phyloP scores from a whole-genome alignment of 2,888 invertebrate species.

The Pilophorus perplexus region DNA sequence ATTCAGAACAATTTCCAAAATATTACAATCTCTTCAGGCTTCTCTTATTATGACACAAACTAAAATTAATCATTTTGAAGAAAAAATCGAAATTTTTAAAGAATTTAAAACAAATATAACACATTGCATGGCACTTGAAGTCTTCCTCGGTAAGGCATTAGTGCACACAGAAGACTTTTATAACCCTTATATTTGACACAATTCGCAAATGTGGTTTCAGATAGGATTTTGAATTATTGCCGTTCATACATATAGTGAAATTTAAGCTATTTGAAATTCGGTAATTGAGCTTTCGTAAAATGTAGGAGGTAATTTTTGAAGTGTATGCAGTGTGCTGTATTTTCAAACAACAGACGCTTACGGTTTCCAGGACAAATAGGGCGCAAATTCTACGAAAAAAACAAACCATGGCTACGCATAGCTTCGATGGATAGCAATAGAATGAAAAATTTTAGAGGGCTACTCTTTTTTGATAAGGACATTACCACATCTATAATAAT shows the following conservation, averaged over 20 bases:
- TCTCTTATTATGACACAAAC: too few species aligned
- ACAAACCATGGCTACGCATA: too few species aligned
- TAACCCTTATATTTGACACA: slow-evolving; percentile 22
- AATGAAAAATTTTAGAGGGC: slow-evolving; percentile 21
- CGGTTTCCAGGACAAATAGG: too few species aligned
- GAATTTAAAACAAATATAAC: slow-evolving; percentile 23
- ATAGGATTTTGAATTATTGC: not conserved
- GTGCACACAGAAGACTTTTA: slow-evolving; percentile 14
- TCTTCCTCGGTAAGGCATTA: slow-evolving; percentile 40
- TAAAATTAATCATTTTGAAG: not conserved
- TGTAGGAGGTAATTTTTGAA: slow-evolving; percentile 35
- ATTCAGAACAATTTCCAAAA: too few species aligned
- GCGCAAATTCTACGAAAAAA: too few species aligned
- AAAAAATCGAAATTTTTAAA: not conserved
- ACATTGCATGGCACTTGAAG: slow-evolving; percentile 43
- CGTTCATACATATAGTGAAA: slow-evolving; percentile 33
- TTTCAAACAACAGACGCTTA: too few species aligned
- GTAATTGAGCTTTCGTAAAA: slow-evolving; percentile 38
- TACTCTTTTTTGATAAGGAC: slow-evolving; percentile 44
- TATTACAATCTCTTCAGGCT: too few species aligned
- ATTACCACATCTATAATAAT: slow-evolving; percentile 43
- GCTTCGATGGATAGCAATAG: too few species aligned
- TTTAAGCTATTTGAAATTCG: slow-evolving; percentile 31
- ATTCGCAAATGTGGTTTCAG: slow-evolving; percentile 22
- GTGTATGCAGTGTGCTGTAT: slow-evolving; percentile 44